Evolutionary conservation across 2,888 invertebrate species (phyloP).

Genomic region (Lymantria dispar): DNA sequence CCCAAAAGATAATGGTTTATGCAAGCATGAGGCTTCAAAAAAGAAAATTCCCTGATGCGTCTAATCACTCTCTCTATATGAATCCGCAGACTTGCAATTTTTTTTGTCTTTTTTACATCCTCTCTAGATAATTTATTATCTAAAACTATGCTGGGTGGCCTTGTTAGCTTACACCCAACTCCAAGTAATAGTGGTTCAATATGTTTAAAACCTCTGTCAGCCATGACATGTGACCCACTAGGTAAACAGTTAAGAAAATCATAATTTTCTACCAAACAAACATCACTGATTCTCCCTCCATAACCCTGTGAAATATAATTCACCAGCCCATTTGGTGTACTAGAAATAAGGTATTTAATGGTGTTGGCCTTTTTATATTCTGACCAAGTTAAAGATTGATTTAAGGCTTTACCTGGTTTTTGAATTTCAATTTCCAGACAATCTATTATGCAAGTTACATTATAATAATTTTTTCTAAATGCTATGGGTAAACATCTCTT

Average conservation of each 20-base stretch:
- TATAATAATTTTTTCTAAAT: constrained; percentile 33
- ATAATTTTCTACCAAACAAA: constrained; percentile 5
- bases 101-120: background rate
- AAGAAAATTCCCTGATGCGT: background rate
- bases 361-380: constrained; percentile 42
- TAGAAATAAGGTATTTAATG: constrained; percentile 33
- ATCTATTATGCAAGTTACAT: constrained; percentile 46
- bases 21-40: background rate
- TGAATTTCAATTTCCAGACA: constrained; percentile 51
- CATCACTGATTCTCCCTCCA: constrained; percentile 17
- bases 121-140: background rate
- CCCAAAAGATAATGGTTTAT: background rate
- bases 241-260: constrained; percentile 7
- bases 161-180: background rate
- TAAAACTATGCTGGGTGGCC: no score
- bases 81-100: background rate
- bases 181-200: constrained; percentile 1
- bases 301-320: constrained; percentile 34
- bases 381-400: constrained; percentile 48
- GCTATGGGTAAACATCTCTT: constrained; percentile 23
- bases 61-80: background rate
- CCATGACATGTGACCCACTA: constrained; percentile 2
- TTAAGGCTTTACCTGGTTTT: constrained; percentile 41
- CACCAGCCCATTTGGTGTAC: constrained; percentile 34
- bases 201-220: constrained; percentile 14